Percentiles rank a stretch among this genome's conserved stretches.
These are phyloP conservation scores for Morone saxatilis DNA, from an alignment of 2,113 vertebrate species.

Conservation along the genomic window DNA sequence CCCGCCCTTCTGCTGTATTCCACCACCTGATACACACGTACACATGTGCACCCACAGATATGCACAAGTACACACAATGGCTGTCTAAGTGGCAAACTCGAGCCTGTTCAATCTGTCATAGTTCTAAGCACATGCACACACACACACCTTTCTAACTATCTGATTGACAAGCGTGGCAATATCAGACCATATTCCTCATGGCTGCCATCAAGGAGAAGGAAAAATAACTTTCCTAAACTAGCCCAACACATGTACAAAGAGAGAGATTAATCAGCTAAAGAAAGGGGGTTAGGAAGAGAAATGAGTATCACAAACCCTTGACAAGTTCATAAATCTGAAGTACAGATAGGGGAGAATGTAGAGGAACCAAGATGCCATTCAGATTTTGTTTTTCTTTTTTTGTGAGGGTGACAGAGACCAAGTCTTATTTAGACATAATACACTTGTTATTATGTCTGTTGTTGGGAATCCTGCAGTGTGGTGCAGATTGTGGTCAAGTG, in stretches of 20 bases:
- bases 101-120: slow-evolving; percentile 73
- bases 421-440: not conserved
- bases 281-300: slow-evolving; percentile 54
- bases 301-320: slow-evolving; percentile 52
- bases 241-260: slow-evolving; percentile 54
- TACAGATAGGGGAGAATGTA: slow-evolving; percentile 49
- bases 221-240: slow-evolving; percentile 70
- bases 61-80: slow-evolving; percentile 5
- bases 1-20: slow-evolving; percentile 32
- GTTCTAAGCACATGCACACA: slow-evolving; percentile 40
- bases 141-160: slow-evolving; percentile 66
- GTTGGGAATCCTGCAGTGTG: not conserved
- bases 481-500: not conserved
- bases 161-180: slow-evolving; percentile 79
- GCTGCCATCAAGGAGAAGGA: slow-evolving; percentile 67
- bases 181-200: slow-evolving; percentile 73
- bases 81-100: slow-evolving; percentile 66
- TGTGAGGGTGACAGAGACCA: not conserved
- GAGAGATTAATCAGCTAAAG: slow-evolving; percentile 66
- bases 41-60: slow-evolving; percentile 5
- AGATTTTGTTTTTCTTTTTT: not conserved
- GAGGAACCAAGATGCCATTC: slow-evolving; percentile 59
- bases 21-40: slow-evolving; percentile 55
- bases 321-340: slow-evolving; percentile 71
- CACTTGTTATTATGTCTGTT: not conserved